These are phyloP conservation scores for Pseudomyrmex gracilis DNA, from an alignment of 1,140 invertebrate genomes.

Conservation along the genomic window DNA sequence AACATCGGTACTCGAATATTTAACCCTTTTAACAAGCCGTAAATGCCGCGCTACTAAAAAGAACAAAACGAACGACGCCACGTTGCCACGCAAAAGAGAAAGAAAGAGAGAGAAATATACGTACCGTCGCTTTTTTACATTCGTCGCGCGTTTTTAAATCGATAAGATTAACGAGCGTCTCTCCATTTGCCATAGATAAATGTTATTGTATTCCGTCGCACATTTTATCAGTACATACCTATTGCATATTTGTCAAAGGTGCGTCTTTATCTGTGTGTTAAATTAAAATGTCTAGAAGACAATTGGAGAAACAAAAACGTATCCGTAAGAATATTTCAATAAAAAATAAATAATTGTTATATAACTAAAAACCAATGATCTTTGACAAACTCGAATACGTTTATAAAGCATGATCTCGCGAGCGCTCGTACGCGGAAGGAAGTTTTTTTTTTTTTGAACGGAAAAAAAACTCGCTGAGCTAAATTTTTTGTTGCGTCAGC, in stretches of 20 bases:
- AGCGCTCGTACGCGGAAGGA: too few species aligned
- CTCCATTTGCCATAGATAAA: constrained; percentile 27
- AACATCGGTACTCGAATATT: constrained; percentile 51
- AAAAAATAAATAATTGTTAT: background rate
- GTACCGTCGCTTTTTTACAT: constrained; percentile 22
- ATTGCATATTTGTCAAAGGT: background rate
- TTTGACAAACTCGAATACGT: too few species aligned
- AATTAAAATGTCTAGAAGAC: too few species aligned
- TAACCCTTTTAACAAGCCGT: constrained; percentile 51
- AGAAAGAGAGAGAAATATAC: too few species aligned
- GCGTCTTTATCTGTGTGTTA: background rate
- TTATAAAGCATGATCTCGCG: too few species aligned
- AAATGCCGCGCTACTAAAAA: constrained; percentile 22
- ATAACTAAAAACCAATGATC: too few species aligned
- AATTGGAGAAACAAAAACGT: background rate
- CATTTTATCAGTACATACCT: constrained; percentile 21
- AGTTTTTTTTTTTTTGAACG: too few species aligned
- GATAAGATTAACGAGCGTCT: constrained; percentile 17
- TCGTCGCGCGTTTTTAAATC: constrained; percentile 20
- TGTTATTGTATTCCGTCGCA: background rate
- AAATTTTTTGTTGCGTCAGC: too few species aligned
- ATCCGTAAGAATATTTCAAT: background rate
- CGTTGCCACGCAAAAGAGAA: constrained; percentile 18
- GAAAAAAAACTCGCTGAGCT: too few species aligned
- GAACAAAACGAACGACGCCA: background rate